Percentiles rank a stretch among this genome's conserved stretches.
These are phyloP conservation scores for Drosophila stalkeri DNA, from an alignment of 2,888 invertebrate genomes.

Conservation along the genomic window DNA sequence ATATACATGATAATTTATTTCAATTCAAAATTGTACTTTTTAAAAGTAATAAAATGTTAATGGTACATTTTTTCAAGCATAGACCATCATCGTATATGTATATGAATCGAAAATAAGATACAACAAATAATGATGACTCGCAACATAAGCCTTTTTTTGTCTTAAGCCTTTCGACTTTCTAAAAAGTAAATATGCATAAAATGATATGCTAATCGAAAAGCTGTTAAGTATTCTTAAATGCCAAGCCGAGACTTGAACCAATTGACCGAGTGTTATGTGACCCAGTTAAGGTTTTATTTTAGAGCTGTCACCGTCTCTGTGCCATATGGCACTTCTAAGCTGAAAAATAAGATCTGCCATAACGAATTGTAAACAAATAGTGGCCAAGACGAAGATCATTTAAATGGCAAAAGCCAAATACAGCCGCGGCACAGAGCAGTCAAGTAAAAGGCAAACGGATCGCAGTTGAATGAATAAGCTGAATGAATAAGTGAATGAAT, in stretches of 20 bases:
- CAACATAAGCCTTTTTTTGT: conserved; percentile 4
- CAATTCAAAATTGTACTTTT: neutral
- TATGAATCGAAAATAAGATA: neutral
- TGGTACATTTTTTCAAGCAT: neutral
- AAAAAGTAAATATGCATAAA: conserved; percentile 31
- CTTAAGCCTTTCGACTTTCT: conserved; percentile 47
- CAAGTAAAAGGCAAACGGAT: conserved; percentile 66
- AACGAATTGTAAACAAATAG: conserved; percentile 72
- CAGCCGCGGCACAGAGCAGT: conserved; percentile 36
- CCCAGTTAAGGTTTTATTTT: conserved; percentile 40
- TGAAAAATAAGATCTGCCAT: conserved; percentile 61
- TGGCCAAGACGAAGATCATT: conserved; percentile 52
- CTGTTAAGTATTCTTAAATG: conserved; percentile 40
- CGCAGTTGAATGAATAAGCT: conserved; percentile 55
- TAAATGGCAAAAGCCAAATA: conserved; percentile 63
- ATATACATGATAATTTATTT: neutral
- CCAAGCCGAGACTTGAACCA: conserved; percentile 22
- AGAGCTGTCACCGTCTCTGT: conserved; percentile 27
- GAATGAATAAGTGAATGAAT: conserved; percentile 58
- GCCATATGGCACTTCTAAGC: conserved; percentile 41
- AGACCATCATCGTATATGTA: conserved; percentile 1
- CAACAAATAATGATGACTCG: conserved; percentile 1
- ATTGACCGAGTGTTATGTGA: conserved; percentile 39
- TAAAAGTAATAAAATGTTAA: neutral
- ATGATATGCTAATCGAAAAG: conserved; percentile 48